These are phyloP conservation scores for Psilopogon haemacephalus DNA, from an alignment of 2,113 vertebrate species.

Conservation along the genomic window DNA sequence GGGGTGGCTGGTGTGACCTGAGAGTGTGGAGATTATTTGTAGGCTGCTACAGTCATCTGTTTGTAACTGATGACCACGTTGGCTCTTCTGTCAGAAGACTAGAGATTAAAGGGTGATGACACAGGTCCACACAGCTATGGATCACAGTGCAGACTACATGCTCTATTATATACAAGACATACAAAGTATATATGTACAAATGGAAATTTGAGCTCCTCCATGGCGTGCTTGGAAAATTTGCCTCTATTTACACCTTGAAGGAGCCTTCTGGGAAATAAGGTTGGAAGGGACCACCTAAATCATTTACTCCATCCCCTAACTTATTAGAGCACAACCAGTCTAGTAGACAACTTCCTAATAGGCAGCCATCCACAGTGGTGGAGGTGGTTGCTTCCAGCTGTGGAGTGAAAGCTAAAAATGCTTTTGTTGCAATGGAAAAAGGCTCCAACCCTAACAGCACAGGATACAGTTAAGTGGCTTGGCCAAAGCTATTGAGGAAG, in stretches of 20 bases:
- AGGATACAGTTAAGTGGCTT: background rate
- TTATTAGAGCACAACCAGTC: background rate
- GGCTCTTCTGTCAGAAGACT: background rate
- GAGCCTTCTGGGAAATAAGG: background rate
- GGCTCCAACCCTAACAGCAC: background rate
- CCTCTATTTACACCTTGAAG: background rate
- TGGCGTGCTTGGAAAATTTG: background rate
- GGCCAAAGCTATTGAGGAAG: background rate
- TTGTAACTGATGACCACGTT: background rate
- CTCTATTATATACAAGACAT: background rate
- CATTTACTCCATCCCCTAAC: no score
- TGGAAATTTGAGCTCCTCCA: background rate
- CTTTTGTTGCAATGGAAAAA: background rate
- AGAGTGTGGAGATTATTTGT: background rate
- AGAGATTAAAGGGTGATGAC: background rate
- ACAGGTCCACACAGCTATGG: background rate
- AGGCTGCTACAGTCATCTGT: background rate
- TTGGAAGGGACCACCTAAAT: no score
- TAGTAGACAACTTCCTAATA: background rate
- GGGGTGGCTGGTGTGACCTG: background rate
- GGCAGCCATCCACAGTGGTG: background rate
- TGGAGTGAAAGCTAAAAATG: background rate
- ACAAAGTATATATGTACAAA: background rate
- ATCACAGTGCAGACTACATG: background rate
- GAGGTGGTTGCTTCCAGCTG: background rate